phyloP scores from a whole-genome alignment of 2,797 vertebrate genomes.

The Micromesistius poutassou region DNA sequence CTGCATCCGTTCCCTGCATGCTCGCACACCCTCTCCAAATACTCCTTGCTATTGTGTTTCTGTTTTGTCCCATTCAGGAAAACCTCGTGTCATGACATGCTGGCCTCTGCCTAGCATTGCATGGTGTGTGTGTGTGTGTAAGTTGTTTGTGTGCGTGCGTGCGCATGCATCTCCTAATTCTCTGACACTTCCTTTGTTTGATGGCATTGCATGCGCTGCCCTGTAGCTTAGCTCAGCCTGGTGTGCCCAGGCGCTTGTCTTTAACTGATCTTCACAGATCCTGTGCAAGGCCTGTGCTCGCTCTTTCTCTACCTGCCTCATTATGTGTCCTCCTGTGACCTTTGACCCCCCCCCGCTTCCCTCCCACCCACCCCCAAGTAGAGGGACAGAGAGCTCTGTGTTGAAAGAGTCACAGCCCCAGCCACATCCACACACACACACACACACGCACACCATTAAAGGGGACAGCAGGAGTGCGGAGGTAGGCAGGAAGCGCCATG shows the following conservation, averaged over 20 bases:
- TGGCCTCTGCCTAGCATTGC: conserved; percentile 28
- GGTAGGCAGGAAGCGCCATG: conserved; percentile 65
- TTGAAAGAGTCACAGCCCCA: conserved; percentile 53
- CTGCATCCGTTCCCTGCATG: background rate
- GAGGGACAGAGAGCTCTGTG: conserved; percentile 58
- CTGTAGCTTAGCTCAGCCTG: background rate
- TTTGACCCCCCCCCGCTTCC: conserved; percentile 19
- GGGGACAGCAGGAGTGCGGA: conserved; percentile 59
- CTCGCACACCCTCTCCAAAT: conserved; percentile 2
- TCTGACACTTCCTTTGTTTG: conserved; percentile 1
- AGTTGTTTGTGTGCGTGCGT: conserved; percentile 9
- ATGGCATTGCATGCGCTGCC: background rate
- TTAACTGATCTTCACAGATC: background rate
- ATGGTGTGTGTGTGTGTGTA: conserved; percentile 19
- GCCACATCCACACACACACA: conserved; percentile 27
- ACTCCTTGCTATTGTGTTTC: background rate
- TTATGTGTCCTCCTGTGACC: conserved; percentile 53
- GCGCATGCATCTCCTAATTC: background rate
- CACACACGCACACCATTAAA: conserved; percentile 33
- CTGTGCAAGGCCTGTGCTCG: background rate
- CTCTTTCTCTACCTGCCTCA: conserved; percentile 50
- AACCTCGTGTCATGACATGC: conserved; percentile 53
- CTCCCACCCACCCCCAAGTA: conserved; percentile 30
- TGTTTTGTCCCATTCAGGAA: background rate
- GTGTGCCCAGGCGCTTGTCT: background rate